phyloP scores from a whole-genome alignment of 2,113 vertebrate species.

The Sterna hirundo region DNA sequence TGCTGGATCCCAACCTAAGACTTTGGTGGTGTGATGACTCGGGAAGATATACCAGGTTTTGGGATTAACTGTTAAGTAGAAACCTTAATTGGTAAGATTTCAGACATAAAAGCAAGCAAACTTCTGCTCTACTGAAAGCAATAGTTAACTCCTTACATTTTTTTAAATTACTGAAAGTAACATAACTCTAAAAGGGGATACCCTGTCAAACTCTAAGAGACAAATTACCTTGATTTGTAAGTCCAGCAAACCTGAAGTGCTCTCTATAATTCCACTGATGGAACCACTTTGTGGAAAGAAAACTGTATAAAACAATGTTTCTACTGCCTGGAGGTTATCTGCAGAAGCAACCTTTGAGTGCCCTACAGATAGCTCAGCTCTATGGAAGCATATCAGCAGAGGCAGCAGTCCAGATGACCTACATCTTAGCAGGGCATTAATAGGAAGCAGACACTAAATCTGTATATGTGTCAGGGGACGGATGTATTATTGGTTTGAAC shows the following conservation, averaged over 20 bases:
- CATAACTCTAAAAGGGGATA: neutral
- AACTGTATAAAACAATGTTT: neutral
- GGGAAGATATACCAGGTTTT: neutral
- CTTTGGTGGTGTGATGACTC: neutral
- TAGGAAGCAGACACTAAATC: conserved; percentile 10
- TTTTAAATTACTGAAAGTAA: neutral
- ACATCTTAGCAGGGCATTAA: neutral
- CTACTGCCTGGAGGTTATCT: neutral
- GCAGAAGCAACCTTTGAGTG: neutral
- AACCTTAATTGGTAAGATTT: neutral
- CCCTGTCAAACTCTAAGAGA: neutral
- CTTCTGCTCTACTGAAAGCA: neutral
- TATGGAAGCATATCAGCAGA: neutral
- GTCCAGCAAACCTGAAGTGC: neutral
- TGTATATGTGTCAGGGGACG: neutral
- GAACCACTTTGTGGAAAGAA: neutral
- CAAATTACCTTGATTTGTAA: neutral
- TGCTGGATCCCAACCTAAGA: neutral
- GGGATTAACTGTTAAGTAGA: neutral
- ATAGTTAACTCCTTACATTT: neutral
- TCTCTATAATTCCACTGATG: neutral
- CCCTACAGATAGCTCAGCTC: neutral
- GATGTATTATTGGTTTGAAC: neutral
- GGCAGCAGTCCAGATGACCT: neutral
- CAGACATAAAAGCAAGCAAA: neutral